Base-by-base conservation (phyloP, 2,888 invertebrate genomes). In the Hemicrepidius hirtus region DNA sequence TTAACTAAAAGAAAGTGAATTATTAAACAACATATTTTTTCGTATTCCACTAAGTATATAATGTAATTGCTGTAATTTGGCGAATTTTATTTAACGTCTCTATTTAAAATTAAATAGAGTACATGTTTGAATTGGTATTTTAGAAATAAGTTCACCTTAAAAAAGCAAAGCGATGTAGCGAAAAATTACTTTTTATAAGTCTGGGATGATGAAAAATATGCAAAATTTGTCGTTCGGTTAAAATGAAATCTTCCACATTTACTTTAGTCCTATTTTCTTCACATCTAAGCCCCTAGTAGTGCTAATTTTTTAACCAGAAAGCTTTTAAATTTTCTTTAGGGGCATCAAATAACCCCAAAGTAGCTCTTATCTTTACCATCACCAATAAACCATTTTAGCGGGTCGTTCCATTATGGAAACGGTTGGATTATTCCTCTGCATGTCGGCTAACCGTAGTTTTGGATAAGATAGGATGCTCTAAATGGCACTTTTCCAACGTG, bases 401-500 rank as follows among this genome's bases (percentile, higher is more conserved):
- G 41, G 55, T 66, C 55, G 55, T 66, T 66, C 35, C 16, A 66
- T 53, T 53, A 66, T 66, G 55, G 18, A 41, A 66, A 66, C 66
- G 37, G 55, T 55, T 41, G 24, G 53, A 41, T 66, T 66, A 66
- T 66, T 20, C 53, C 12, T 53, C 32, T 41, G 13, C 24, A 10
- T 24, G 66, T 55, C 49, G 16, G 24, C 40, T 44, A 66, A 32
- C 59, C 7, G 68, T 44, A 50, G 40, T 66, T 70, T 70, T 46
- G 40, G 57, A 55, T 57, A 69, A 74, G 66, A 74, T 69, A 71
- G 71, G 73, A 80, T 75, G 74, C 63, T 78, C 71, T 78, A 78
- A 81, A 81, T 78, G 78, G 79, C 80, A 80, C 79, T 80, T 79
- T 80, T 80, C 78, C 75, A 78, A 79, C 80, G 75, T 80, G 80